Conservation (phyloP, 2,113 vertebrate genomes). For the Cyanistes caeruleus region DNA sequence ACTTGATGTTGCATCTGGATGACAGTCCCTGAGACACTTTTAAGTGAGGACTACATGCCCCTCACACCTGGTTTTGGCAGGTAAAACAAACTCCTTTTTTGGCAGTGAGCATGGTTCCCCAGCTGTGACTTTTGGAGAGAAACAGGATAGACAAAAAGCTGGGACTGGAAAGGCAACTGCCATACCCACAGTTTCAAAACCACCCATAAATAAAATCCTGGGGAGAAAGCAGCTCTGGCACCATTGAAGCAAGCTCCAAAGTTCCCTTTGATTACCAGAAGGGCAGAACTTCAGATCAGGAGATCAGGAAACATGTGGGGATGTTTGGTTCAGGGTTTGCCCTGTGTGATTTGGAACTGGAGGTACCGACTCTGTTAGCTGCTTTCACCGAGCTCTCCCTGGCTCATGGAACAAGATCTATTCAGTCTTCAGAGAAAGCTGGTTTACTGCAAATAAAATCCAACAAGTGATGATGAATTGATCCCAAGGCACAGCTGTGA, state of each 20-base stretch:
- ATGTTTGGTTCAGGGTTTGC: not conserved
- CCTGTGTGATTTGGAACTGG: not conserved
- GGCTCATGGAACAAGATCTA: not conserved
- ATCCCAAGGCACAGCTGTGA: not conserved
- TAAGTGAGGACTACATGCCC: not conserved
- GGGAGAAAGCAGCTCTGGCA: not conserved
- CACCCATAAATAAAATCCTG: not conserved
- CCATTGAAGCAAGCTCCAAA: not conserved
- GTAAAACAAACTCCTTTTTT: not conserved
- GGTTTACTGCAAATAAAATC: not conserved
- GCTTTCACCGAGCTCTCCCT: not conserved
- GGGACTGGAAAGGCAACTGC: not conserved
- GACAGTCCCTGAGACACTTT: fast-evolving
- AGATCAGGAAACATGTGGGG: not conserved
- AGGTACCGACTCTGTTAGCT: not conserved
- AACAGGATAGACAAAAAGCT: not conserved
- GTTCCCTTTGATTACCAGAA: not conserved
- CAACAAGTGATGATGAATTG: not conserved
- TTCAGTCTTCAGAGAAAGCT: not conserved
- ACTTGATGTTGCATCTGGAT: too few relatives aligned
- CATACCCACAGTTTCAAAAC: not conserved
- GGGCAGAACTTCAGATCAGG: not conserved
- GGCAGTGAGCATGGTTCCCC: not conserved
- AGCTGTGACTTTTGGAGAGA: not conserved
- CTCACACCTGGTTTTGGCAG: not conserved